Percentiles rank a stretch among this genome's conserved stretches.
These are phyloP conservation scores for Oceanites oceanicus DNA, from an alignment of 2,113 vertebrate species.

Conservation along the genomic window DNA sequence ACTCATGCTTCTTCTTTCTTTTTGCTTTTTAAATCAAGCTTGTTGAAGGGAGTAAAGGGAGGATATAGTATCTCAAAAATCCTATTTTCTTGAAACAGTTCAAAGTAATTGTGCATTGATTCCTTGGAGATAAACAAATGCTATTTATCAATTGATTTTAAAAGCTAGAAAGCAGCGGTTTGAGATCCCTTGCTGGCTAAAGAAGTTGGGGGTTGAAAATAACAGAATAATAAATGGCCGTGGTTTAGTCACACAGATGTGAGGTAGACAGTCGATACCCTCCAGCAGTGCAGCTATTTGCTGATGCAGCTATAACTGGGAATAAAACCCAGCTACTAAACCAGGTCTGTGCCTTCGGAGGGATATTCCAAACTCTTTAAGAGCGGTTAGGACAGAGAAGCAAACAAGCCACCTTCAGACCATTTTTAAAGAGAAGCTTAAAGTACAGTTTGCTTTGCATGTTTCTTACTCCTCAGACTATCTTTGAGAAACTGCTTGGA, in stretches of 20 bases:
- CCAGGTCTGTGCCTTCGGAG: not conserved
- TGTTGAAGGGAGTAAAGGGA: not conserved
- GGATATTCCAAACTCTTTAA: not conserved
- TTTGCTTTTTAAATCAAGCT: conserved; percentile 2
- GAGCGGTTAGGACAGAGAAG: not conserved
- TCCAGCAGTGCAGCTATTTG: not conserved
- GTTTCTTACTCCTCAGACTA: not conserved
- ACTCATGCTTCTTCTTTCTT: not conserved
- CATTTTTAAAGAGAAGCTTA: not conserved
- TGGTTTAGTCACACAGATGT: not conserved
- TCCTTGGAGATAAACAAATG: conserved; percentile 14
- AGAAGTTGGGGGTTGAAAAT: conserved; percentile 27
- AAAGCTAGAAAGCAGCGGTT: conserved; percentile 32
- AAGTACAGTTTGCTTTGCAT: not conserved
- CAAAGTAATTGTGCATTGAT: conserved; percentile 46
- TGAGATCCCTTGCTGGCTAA: conserved; percentile 53
- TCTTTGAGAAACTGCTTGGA: not conserved
- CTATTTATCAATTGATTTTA: conserved; percentile 54
- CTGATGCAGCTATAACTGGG: not conserved
- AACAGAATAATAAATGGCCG: conserved; percentile 28
- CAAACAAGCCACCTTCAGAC: not conserved
- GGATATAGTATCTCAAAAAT: not conserved
- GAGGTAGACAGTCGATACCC: not conserved
- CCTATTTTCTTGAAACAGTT: conserved; percentile 30
- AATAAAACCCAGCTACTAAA: not conserved